phyloP scores from a whole-genome alignment of 2,888 invertebrate species.

The Neoscelio sp. region DNA sequence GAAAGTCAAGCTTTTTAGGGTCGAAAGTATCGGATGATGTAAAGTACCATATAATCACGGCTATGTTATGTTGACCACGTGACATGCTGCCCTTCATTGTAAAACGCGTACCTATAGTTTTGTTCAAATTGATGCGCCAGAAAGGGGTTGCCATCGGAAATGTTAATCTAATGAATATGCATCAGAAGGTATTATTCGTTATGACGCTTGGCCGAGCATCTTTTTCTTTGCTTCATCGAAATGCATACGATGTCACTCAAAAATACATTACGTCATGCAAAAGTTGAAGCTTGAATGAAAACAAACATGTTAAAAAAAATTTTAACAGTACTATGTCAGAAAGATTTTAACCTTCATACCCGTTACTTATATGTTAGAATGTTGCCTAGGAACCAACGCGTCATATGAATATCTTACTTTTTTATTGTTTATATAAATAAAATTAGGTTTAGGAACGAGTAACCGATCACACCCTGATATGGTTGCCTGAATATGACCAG shows the following conservation, averaged over 20 bases:
- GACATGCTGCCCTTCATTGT: slow-evolving; percentile 53
- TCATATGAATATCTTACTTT: too few relatives aligned
- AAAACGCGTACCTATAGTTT: slow-evolving; percentile 40
- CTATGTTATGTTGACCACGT: slow-evolving; percentile 54
- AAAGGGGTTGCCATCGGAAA: slow-evolving; percentile 18
- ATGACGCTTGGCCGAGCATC: slow-evolving; percentile 30
- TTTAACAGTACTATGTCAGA: too few relatives aligned
- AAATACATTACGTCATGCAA: neutral
- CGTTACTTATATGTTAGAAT: too few relatives aligned
- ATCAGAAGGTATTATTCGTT: slow-evolving; percentile 23
- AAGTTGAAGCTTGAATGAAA: too few relatives aligned
- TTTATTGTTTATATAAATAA: too few relatives aligned
- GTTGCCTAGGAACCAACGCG: too few relatives aligned
- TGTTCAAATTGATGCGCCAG: slow-evolving; percentile 24
- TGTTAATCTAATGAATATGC: slow-evolving; percentile 40
- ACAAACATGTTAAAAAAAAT: too few relatives aligned
- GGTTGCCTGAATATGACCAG: too few relatives aligned
- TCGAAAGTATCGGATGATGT: slow-evolving; percentile 53
- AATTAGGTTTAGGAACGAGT: too few relatives aligned
- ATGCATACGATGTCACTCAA: neutral
- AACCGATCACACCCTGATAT: too few relatives aligned
- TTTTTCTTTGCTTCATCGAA: slow-evolving; percentile 2
- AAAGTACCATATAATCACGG: slow-evolving; percentile 66
- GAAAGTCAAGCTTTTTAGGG: slow-evolving; percentile 43
- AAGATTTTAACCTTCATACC: too few relatives aligned